These are phyloP conservation scores for Lacanobia oleracea DNA, from an alignment of 2,888 invertebrate species.

Conservation along the genomic window DNA sequence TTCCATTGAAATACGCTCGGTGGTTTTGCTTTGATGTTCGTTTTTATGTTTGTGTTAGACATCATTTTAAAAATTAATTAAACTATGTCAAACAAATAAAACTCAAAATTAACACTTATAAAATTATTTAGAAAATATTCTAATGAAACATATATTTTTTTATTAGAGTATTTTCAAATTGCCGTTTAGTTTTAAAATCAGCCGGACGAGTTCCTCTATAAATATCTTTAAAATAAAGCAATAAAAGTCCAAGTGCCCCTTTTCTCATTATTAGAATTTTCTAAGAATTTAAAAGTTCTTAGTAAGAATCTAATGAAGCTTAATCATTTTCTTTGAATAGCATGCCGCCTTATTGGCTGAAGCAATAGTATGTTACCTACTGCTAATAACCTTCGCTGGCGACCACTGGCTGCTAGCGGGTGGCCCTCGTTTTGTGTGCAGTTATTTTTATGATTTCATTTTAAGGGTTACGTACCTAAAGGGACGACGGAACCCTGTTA, in stretches of 20 bases:
- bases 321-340: slow-evolving; percentile 51
- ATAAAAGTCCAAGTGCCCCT: slow-evolving; percentile 26
- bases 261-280: slow-evolving; percentile 49
- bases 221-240: not conserved
- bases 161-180: no score
- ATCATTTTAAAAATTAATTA: no score
- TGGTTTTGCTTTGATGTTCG: no score
- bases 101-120: no score
- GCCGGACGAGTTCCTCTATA: not conserved
- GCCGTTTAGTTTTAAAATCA: no score
- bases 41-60: no score
- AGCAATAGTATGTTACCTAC: slow-evolving; percentile 3
- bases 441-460: not conserved
- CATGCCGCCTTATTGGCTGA: slow-evolving; percentile 32
- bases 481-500: no score
- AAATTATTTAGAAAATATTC: no score
- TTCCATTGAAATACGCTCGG: no score
- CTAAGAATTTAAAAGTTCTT: slow-evolving; percentile 43
- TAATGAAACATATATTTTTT: no score
- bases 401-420: not conserved
- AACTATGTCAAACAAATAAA: no score
- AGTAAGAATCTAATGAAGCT: slow-evolving; percentile 42
- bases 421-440: not conserved
- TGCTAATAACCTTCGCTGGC: slow-evolving; percentile 12
- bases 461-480: no score